A percentile compares a stretch with the other conserved stretches of the same genome.
Conservation (phyloP, 1,140 invertebrate genomes). For the roundworm (Caenorhabditis elegans) region WBcel235 BX284605.5:4600001-4600500, state of each 20-base stretch:
- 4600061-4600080: no score
- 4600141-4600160: no score
- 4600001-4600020: no score
- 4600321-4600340: conserved; percentile 38
- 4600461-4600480: conserved; percentile 50
- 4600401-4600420: conserved; percentile 54
- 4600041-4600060: no score
- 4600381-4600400: conserved; percentile 53
- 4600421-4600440: conserved; percentile 53
- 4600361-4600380: conserved; percentile 44
- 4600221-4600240: not conserved
- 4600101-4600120: no score
- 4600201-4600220: no score
- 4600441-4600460: conserved; percentile 49
- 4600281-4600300: not conserved
- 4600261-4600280: not conserved
- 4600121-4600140: no score
- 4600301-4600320: not conserved
- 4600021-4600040: no score
- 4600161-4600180: no score
- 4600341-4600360: conserved; percentile 53
- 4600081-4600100: no score
- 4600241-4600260: not conserved
- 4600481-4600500: not conserved
- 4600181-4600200: no score